phyloP scores from a whole-genome alignment of 2,888 invertebrate genomes.

The Geotrupes spiniger region DNA sequence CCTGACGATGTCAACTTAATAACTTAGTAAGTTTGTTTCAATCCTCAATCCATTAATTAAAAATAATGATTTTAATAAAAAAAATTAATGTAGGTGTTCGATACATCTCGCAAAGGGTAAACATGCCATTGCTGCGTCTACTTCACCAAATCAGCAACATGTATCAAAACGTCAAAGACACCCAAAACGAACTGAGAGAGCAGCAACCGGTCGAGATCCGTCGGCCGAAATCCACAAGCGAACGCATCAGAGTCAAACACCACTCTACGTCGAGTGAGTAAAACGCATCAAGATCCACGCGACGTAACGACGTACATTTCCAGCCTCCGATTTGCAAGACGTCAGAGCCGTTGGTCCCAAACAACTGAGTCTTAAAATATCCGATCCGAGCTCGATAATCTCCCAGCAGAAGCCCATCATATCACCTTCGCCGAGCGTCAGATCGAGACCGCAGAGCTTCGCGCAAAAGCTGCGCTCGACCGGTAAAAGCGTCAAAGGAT shows the following conservation, averaged over 20 bases:
- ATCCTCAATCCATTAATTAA: background rate
- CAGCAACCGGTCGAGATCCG: slow-evolving; percentile 56
- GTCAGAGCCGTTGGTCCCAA: slow-evolving; percentile 54
- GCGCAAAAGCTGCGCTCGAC: slow-evolving; percentile 84
- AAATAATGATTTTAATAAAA: slow-evolving; percentile 2
- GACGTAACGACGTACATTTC: slow-evolving; percentile 14
- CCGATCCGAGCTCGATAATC: slow-evolving; percentile 45
- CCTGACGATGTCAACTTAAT: no score
- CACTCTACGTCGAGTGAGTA: slow-evolving; percentile 61
- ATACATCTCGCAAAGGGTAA: slow-evolving; percentile 92
- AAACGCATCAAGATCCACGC: slow-evolving; percentile 35
- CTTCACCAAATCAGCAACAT: slow-evolving; percentile 96
- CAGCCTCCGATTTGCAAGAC: slow-evolving; percentile 65
- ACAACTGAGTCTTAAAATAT: slow-evolving; percentile 48
- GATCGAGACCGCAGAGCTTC: slow-evolving; percentile 77
- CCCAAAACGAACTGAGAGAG: slow-evolving; percentile 83
- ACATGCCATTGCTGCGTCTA: slow-evolving; percentile 89
- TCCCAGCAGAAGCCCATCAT: slow-evolving; percentile 48
- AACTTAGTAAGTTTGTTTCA: no score
- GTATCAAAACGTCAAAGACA: slow-evolving; percentile 96
- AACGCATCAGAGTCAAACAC: slow-evolving; percentile 55
- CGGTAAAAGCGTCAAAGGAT: slow-evolving; percentile 81
- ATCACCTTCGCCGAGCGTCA: slow-evolving; percentile 56
- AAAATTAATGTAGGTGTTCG: slow-evolving; percentile 66
- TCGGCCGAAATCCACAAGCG: slow-evolving; percentile 46